phyloP scores from a whole-genome alignment of 1,140 invertebrate species.

The Drosophila dunni region DNA sequence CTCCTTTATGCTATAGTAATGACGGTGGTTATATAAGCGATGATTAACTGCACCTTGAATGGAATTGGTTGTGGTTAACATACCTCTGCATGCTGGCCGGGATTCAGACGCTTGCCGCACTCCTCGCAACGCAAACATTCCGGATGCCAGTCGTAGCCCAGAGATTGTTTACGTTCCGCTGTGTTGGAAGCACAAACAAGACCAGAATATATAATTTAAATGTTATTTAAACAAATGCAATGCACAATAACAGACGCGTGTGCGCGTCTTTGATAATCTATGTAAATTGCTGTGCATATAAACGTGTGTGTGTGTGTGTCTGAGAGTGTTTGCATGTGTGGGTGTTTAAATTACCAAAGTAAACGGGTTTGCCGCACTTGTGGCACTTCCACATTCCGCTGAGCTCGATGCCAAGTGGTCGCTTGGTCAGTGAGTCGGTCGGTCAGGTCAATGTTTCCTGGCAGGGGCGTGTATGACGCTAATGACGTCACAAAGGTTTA shows the following conservation, averaged over 20 bases:
- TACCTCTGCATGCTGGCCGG: conserved; percentile 95
- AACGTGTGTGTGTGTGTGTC: conserved; percentile 14
- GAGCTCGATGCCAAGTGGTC: conserved; percentile 33
- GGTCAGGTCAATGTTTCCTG: conserved; percentile 57
- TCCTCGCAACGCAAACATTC: conserved; percentile 95
- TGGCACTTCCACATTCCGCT: conserved; percentile 93
- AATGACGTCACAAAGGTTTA: conserved; percentile 43
- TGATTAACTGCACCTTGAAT: conserved; percentile 26
- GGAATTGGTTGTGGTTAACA: conserved; percentile 2
- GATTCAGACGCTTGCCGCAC: conserved; percentile 95
- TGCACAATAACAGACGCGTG: conserved; percentile 19
- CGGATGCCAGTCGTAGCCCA: conserved; percentile 97
- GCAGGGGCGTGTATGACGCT: conserved; percentile 23
- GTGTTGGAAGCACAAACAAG: conserved; percentile 71
- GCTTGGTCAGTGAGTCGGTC: conserved; percentile 38
- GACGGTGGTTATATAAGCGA: conserved; percentile 38
- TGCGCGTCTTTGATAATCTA: neutral
- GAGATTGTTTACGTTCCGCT: conserved; percentile 96
- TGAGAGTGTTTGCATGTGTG: conserved; percentile 11
- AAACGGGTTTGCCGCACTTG: conserved; percentile 94
- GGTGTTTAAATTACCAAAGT: conserved; percentile 88
- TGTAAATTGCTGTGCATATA: neutral
- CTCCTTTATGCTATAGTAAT: conserved; percentile 91
- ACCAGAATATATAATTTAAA: conserved; percentile 61
- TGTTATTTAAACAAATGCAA: conserved; percentile 68